Percentiles rank a stretch among this genome's conserved stretches.
Evolutionary conservation across 23 tunicate species (phyloP).

Genomic region (Botrylloides violaceus): DNA sequence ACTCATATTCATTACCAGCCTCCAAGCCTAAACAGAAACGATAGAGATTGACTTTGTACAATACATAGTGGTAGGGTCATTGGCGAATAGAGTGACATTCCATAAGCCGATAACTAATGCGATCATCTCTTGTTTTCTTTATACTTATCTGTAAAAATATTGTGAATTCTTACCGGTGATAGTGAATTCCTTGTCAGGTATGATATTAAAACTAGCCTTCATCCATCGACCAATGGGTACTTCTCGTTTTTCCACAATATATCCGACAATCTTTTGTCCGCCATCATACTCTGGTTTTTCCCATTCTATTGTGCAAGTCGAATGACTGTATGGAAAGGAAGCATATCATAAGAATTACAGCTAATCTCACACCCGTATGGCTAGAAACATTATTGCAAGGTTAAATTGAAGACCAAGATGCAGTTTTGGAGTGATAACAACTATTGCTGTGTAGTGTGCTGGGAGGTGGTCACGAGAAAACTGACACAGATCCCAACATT

Average conservation of each 20-base stretch:
- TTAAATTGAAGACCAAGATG: not conserved
- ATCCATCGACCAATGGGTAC: slow-evolving; percentile 69
- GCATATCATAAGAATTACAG: not conserved
- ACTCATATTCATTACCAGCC: slow-evolving; percentile 73
- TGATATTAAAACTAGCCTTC: slow-evolving; percentile 54
- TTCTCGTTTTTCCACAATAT: slow-evolving; percentile 68
- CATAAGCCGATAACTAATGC: too few relatives aligned
- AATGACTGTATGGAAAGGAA: slow-evolving; percentile 19
- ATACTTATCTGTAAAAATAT: too few relatives aligned
- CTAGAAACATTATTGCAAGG: too few relatives aligned
- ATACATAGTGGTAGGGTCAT: too few relatives aligned
- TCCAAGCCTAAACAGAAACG: slow-evolving; percentile 26
- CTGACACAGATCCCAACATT: too few relatives aligned
- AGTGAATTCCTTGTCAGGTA: slow-evolving; percentile 60
- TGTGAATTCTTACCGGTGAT: slow-evolving; percentile 52
- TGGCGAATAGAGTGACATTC: too few relatives aligned
- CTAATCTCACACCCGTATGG: too few relatives aligned
- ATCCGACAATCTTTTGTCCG: slow-evolving; percentile 80
- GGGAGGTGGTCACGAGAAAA: too few relatives aligned
- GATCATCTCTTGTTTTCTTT: too few relatives aligned
- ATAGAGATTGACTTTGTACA: not conserved
- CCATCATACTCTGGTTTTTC: slow-evolving; percentile 90
- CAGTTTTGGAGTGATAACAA: too few relatives aligned
- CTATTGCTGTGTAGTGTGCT: too few relatives aligned
- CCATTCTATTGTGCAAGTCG: slow-evolving; percentile 78